Conservation (phyloP, 2,888 invertebrate species). For the Xanthorhoe spadicearia region DNA sequence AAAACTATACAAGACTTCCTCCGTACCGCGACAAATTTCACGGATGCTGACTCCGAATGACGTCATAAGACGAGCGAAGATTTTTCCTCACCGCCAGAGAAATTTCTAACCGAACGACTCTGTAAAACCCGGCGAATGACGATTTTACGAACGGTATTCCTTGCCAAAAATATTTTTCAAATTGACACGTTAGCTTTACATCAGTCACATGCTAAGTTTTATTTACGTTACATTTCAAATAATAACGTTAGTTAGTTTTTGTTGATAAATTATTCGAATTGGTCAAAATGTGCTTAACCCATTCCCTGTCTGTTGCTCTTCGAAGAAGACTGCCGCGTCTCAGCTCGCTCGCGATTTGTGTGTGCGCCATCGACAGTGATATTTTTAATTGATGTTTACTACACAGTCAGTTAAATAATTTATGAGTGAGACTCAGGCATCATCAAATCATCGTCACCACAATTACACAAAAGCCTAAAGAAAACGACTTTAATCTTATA, state of each 20-base stretch:
- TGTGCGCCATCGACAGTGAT: not conserved
- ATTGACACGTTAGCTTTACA: slow-evolving; percentile 18
- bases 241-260: too few species aligned
- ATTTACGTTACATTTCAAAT: not conserved
- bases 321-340: too few species aligned
- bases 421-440: too few species aligned
- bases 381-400: not conserved
- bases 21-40: slow-evolving; percentile 77
- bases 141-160: slow-evolving; percentile 55
- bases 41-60: slow-evolving; percentile 69
- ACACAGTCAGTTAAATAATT: too few species aligned
- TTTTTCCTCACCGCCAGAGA: slow-evolving; percentile 63
- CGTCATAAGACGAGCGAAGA: slow-evolving; percentile 67
- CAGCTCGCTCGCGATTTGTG: not conserved
- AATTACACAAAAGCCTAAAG: not conserved
- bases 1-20: slow-evolving; percentile 32
- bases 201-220: slow-evolving; percentile 3
- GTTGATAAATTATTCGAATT: too few species aligned
- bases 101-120: slow-evolving; percentile 74
- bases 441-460: not conserved
- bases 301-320: too few species aligned
- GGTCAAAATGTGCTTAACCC: too few species aligned
- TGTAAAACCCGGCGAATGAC: slow-evolving; percentile 56
- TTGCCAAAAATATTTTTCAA: slow-evolving; percentile 51
- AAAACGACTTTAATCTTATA: slow-evolving; percentile 1